phyloP scores from a whole-genome alignment of 2,113 vertebrate species.

The Balaenoptera acutorostrata region DNA sequence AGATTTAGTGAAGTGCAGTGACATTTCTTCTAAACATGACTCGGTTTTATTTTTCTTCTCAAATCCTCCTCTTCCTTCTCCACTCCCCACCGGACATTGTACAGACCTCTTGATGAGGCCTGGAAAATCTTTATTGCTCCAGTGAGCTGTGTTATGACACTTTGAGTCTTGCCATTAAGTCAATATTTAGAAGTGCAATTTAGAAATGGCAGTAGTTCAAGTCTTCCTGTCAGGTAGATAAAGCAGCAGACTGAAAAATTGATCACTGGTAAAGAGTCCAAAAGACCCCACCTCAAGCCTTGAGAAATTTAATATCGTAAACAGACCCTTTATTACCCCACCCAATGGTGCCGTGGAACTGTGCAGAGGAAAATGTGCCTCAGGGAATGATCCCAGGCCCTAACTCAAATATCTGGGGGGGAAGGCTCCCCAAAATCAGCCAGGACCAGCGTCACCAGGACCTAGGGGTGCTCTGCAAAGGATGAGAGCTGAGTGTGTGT shows the following conservation, averaged over 20 bases:
- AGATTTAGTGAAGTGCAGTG: slow-evolving; percentile 14
- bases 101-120: slow-evolving; percentile 44
- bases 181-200: slow-evolving; percentile 81
- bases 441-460: not conserved
- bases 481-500: not conserved
- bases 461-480: not conserved
- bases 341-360: not conserved
- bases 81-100: slow-evolving; percentile 44
- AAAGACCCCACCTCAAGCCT: slow-evolving; percentile 3
- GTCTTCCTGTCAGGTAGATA: slow-evolving; percentile 73
- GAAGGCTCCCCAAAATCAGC: not conserved
- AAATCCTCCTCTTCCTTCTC: slow-evolving; percentile 46
- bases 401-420: not conserved
- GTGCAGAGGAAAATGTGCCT: not conserved
- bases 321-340: not conserved
- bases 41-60: slow-evolving; percentile 50
- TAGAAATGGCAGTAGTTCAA: slow-evolving; percentile 75
- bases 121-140: slow-evolving; percentile 73
- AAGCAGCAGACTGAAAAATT: slow-evolving; percentile 63
- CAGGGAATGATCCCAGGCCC: not conserved
- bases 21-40: slow-evolving; percentile 43
- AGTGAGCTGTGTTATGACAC: slow-evolving; percentile 77
- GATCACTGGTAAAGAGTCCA: slow-evolving; percentile 48
- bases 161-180: slow-evolving; percentile 68
- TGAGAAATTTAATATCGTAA: slow-evolving; percentile 41